Base-by-base conservation (phyloP, 2,797 vertebrate species). In the Rachycentron canadum region DNA sequence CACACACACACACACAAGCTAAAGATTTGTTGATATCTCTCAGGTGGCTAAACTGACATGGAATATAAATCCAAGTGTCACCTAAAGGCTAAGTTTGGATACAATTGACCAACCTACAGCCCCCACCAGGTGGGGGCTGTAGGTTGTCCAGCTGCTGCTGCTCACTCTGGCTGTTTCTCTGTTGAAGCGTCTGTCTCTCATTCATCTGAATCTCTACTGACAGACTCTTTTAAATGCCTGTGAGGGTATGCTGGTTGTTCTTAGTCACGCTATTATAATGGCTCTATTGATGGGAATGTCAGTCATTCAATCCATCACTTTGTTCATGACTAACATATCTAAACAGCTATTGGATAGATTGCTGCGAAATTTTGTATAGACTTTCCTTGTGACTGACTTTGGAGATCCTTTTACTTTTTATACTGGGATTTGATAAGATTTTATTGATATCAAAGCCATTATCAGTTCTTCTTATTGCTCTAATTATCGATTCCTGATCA, bases 11-110 rank as follows among this genome's bases (percentile, higher is more conserved):
- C 32, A 47, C 50, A 47, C 45, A 78, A 69, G 49, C 47, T 59
- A 57, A 73, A 66, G 64, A 83, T 88, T 79, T 85, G 53, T 61
- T 69, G 67, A 69, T 84, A 75, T 77, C 40, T 61, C 67, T 72
- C 74, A 73, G 64, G 26, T 57, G 65, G 73, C 69, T 86, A 57
- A 78, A 79, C 49, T 21, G 23, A 78, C 66, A 81, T 36, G 30
- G 69, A 71, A 38, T n/a, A 45, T 71, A 83, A 83, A 83, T 82
- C 59, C 76, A 67, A 49, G 52, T 50, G 73, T 85, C 75, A 69
- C 60, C 67, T 50, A 68, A 60, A 80, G 68, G 67, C 61, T 78
- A 63, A 70, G 30, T 66, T 75, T 56, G 73, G 74, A 78, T 69
- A 76, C 72, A 83, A 68, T 16, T 81, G 73, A 81, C 66, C 59